Evolutionary conservation across 1,140 invertebrate species (phyloP).

Genomic region (Stenopsyche tienmushanensis): DNA sequence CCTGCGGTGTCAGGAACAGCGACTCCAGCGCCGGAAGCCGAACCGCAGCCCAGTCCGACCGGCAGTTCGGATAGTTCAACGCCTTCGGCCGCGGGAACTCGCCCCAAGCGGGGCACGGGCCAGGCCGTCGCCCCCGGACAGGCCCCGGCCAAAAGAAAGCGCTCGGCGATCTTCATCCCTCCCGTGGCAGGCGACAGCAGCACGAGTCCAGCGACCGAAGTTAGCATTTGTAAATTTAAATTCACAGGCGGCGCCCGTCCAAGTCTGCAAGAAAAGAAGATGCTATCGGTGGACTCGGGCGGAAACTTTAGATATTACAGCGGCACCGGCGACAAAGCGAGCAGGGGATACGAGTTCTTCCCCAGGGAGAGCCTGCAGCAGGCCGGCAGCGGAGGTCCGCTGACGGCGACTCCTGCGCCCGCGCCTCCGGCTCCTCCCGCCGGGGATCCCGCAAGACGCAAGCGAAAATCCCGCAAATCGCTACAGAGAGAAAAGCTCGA

Average conservation of each 20-base stretch:
- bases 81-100: slow-evolving; percentile 44
- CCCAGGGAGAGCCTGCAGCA: slow-evolving; percentile 66
- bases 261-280: slow-evolving; percentile 85
- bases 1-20: slow-evolving; percentile 45
- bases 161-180: slow-evolving; percentile 79
- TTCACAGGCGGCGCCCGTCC: slow-evolving; percentile 88
- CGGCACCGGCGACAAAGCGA: slow-evolving; percentile 72
- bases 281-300: slow-evolving; percentile 81
- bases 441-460: slow-evolving; percentile 59
- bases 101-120: slow-evolving; percentile 43
- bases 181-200: slow-evolving; percentile 71
- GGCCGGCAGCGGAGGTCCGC: slow-evolving; percentile 22
- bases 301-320: slow-evolving; percentile 86
- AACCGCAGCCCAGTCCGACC: slow-evolving; percentile 44
- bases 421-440: slow-evolving; percentile 40
- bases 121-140: slow-evolving; percentile 44
- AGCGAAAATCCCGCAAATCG: slow-evolving; percentile 77
- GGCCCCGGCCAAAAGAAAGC: slow-evolving; percentile 67
- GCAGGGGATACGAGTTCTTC: slow-evolving; percentile 75
- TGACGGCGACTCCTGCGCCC: slow-evolving; percentile 46
- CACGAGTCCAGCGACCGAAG: slow-evolving; percentile 71
- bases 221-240: slow-evolving; percentile 91
- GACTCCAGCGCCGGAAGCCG: slow-evolving; percentile 48
- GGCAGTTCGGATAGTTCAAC: slow-evolving; percentile 43
- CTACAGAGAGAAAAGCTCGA: slow-evolving; percentile 84